Evolutionary conservation across 2,797 vertebrate genomes (phyloP).

Genomic region (Myotis pilosus): DNA sequence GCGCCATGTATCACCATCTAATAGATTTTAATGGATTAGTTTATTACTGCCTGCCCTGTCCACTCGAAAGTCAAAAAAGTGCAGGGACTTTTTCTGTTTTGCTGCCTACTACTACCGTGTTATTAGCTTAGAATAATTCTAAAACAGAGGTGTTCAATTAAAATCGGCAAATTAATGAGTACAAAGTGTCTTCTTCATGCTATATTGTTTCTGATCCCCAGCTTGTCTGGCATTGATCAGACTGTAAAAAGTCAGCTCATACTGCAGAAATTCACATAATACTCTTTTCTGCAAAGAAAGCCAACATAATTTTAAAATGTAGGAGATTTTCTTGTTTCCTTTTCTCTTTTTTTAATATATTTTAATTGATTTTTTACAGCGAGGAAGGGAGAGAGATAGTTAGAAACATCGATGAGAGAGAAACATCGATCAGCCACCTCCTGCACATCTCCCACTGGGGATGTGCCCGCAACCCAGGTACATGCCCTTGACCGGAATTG

Average conservation of each 20-base stretch:
- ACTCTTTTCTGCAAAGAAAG: not conserved
- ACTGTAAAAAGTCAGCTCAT: not conserved
- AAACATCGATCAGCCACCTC: no score
- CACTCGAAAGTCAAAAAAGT: not conserved
- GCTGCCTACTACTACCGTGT: fast-evolving
- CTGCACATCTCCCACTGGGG: no score
- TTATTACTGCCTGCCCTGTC: not conserved
- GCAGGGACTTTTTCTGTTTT: not conserved
- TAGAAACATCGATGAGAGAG: no score
- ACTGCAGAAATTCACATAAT: not conserved
- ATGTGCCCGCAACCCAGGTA: no score
- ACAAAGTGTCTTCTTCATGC: not conserved
- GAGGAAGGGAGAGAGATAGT: no score
- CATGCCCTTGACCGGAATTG: no score
- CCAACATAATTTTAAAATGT: not conserved
- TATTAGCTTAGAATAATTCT: not conserved
- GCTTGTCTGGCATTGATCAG: not conserved
- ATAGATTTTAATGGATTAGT: not conserved
- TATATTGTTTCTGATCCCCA: not conserved
- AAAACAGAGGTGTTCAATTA: not conserved
- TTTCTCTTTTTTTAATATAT: not conserved
- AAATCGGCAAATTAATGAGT: constrained; percentile 30
- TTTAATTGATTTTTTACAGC: no score
- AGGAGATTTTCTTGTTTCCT: not conserved
- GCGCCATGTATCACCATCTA: no score